These are phyloP conservation scores for Polydrusus cervinus DNA, from an alignment of 2,888 invertebrate species.

Conservation along the genomic window DNA sequence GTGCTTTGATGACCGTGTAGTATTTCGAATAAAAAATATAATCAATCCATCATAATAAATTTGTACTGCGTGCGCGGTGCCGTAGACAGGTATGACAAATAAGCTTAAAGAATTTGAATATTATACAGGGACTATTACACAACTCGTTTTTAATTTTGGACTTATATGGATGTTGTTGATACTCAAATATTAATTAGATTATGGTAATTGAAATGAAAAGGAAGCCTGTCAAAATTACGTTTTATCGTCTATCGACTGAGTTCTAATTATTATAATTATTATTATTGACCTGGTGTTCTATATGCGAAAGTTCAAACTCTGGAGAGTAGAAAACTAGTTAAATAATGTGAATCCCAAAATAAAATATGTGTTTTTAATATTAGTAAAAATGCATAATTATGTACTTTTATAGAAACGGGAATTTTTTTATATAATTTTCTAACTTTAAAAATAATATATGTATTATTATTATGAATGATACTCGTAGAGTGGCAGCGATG, in stretches of 20 bases:
- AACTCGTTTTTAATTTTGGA: constrained; percentile 27
- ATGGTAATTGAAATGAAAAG: constrained; percentile 34
- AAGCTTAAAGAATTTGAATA: constrained; percentile 43
- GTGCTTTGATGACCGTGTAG: constrained; percentile 14
- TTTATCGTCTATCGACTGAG: neutral
- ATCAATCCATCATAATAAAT: constrained; percentile 46
- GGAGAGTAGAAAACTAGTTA: too few species aligned
- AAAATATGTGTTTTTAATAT: too few species aligned
- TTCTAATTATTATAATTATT: too few species aligned
- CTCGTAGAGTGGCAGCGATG: too few species aligned
- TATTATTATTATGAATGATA: too few species aligned
- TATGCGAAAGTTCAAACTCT: too few species aligned
- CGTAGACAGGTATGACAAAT: constrained; percentile 45
- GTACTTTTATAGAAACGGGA: too few species aligned
- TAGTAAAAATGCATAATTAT: too few species aligned
- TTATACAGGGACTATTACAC: constrained; percentile 22
- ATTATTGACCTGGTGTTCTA: too few species aligned
- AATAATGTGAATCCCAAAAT: too few species aligned
- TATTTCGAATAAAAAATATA: constrained; percentile 43
- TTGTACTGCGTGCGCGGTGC: constrained; percentile 30
- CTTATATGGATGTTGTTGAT: constrained; percentile 39
- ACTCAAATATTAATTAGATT: constrained; percentile 46
- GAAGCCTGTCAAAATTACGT: constrained; percentile 1
- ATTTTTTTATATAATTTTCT: too few species aligned
- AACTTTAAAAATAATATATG: too few species aligned